Evolutionary conservation across 2,888 invertebrate genomes (phyloP), one percentile per base, ranked within the genome.

Genomic region (Tachina fera): DNA sequence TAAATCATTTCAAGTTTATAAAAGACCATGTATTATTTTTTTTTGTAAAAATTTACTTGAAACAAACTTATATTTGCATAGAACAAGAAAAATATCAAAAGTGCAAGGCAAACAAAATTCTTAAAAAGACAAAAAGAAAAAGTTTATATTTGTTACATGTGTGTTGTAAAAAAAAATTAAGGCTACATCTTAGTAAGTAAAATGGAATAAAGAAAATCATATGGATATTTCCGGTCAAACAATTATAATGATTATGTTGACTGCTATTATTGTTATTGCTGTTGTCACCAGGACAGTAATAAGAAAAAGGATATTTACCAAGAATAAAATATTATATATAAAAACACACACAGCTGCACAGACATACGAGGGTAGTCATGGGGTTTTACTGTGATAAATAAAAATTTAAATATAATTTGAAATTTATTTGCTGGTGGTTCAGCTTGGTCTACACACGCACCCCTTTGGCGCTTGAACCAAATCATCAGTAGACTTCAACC

Each of bases 191-290:
- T 3, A 31, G 31, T 3, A 31, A 31, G 31, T 31, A n/a, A n/a
- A 31, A 31, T 31, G 4, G 31, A 31, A 31, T 31, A 19, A 3
- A n/a, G n/a, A 4, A 53, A 51, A 10, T 16, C 6, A 19, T 19
- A 83, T 74, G 56, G 68, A 74, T 68, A 74, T 74, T 56, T 74
- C 78, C 78, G 74, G 78, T 74, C 67, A 68, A 78, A 47, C 61
- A 63, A 79, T 74, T 75, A 79, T 77, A 51, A 72, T 67, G 58
- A 53, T 74, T 13, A 61, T 74, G 72, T 74, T 83, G 74, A 68
- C 68, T 68, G 1, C 8, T 68, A 47, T 74, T 74, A 68, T 72
- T 71, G 19, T 72, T 83, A 71, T 65, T n/a, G n/a, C n/a, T 76
- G 39, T n/a, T 43, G 56, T 60, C 16, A 68, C 16, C 16, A 19